Base-by-base conservation (phyloP, 1,140 invertebrate species). In the Apis mellifera region DNA sequence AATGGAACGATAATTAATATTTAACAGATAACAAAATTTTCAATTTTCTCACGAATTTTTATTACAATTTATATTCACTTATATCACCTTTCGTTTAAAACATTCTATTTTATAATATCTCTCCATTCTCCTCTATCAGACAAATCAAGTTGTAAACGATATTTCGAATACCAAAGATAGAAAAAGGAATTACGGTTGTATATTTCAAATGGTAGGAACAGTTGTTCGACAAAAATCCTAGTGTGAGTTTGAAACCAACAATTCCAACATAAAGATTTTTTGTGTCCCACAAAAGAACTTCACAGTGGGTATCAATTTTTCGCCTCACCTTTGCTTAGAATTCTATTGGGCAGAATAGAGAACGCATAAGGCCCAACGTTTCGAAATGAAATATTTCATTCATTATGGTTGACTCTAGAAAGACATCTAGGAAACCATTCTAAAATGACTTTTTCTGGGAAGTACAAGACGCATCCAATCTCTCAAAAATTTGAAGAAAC, bases 271-370 rank as follows among this genome's bases (percentile, higher is more conserved):
- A 42, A 42, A 42, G 26, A 32, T 19, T 42, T 72, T 9, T 59
- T 11, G 48, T 23, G 8, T 21, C 3, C 2, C 3, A 73, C 60
- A 64, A 80, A 74, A 23, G 60, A n/a, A 9, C 19, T 42, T 64
- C 69, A 72, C 78, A 73, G 78, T 73, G 42, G 78, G 59, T 52
- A 64, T 48, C 78, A 23, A 80, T 73, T 73, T 72, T 73, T 72
- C n/a, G 32, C 59, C 50, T 72, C 59, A 48, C 59, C 57, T 54
- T 79, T 42, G 15, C 21, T 21, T 15, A 55, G 11, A 64, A 55
- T 12, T 80, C 32, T 23, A 26, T 52, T 71, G 17, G 50, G 2
- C 12, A 21, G 26, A 19, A 13, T 13, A n/a, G 50, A 26, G 13
- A 54, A 26, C 8, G 26, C 15, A 54, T 12, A 15, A 17, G 32